Percentiles rank a stretch among this genome's conserved stretches.
Evolutionary conservation across 2,888 invertebrate species (phyloP).

Genomic region (Leptopterna dolabrata): DNA sequence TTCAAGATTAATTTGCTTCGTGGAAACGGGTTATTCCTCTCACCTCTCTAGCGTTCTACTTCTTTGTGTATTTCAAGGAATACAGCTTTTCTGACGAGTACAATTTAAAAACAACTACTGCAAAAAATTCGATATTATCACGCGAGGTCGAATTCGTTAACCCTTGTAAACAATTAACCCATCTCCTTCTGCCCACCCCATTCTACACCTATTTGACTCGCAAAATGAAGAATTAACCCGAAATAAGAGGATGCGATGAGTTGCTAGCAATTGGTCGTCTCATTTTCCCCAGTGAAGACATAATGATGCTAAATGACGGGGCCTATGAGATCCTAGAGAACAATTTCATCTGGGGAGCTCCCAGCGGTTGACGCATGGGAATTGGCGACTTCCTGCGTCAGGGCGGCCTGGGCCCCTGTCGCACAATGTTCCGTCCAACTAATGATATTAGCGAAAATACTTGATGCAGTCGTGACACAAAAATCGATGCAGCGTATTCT

Average conservation of each 20-base stretch:
- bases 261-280: neutral
- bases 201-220: neutral
- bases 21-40: too few relatives aligned
- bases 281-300: neutral
- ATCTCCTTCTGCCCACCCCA: neutral
- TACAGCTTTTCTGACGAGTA: too few relatives aligned
- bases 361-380: neutral
- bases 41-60: too few relatives aligned
- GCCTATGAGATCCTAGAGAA: neutral
- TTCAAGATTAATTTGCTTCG: too few relatives aligned
- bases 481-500: too few relatives aligned
- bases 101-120: neutral
- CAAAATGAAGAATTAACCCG: slow-evolving; percentile 4
- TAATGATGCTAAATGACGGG: slow-evolving; percentile 7
- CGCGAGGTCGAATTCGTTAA: slow-evolving; percentile 18
- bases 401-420: neutral
- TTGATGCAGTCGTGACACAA: too few relatives aligned
- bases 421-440: too few relatives aligned
- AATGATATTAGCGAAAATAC: too few relatives aligned
- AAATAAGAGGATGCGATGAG: slow-evolving; percentile 1
- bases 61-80: too few relatives aligned
- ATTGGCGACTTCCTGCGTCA: slow-evolving; percentile 6
- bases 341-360: slow-evolving; percentile 11
- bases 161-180: neutral
- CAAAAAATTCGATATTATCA: neutral